A percentile compares a stretch with the other conserved stretches of the same genome.
Conservation (phyloP, 2,888 invertebrate species). For the Yponomeuta sedellus region DNA sequence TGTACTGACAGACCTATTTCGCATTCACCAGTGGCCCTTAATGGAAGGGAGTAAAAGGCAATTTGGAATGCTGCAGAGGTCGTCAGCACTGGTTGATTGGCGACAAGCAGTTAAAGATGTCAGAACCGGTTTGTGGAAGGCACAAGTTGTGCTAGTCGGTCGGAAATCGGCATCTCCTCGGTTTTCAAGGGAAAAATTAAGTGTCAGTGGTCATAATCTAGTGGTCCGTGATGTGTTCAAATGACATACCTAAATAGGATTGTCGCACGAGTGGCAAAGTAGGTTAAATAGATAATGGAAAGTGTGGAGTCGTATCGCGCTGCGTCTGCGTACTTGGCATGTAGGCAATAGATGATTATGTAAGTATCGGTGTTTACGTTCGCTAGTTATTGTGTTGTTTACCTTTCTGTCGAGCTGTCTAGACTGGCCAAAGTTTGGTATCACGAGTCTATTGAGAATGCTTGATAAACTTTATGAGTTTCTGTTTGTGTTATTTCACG, state of each 20-base stretch:
- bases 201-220: not conserved
- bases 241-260: not conserved
- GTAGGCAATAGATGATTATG: too few species aligned
- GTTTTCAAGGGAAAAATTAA: not conserved
- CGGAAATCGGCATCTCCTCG: not conserved
- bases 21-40: not conserved
- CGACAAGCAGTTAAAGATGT: not conserved
- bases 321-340: constrained; percentile 1
- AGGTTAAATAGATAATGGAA: constrained; percentile 9
- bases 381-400: constrained; percentile 5
- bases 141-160: not conserved
- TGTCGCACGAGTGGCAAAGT: not conserved
- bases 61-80: not conserved
- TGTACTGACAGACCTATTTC: not conserved
- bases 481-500: too few species aligned
- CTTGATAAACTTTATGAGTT: too few species aligned
- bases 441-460: too few species aligned
- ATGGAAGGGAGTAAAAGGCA: not conserved
- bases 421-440: too few species aligned
- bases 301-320: not conserved
- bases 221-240: not conserved
- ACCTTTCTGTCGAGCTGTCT: not conserved
- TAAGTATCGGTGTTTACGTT: not conserved
- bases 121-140: not conserved
- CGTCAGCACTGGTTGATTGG: not conserved